Base-by-base conservation (phyloP, 2,113 vertebrate genomes). In the Anarhynchus alexandrinus region DNA sequence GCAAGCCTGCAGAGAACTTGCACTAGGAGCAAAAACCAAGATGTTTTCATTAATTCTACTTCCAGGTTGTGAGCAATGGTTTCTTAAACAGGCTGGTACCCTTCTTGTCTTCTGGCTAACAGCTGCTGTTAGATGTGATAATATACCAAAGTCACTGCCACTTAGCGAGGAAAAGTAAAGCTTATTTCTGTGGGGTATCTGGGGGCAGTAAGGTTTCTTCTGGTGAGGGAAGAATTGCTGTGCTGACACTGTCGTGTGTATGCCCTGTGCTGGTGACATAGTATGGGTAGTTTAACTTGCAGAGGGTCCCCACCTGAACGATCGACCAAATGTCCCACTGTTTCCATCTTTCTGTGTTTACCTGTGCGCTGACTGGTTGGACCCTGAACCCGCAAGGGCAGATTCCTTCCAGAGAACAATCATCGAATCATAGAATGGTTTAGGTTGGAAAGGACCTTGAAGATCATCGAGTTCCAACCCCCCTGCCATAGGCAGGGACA, bases 31-130 rank as follows among this genome's bases (percentile, higher is more conserved):
- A 93, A 97, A 97, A 97, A 76, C 43, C 5, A 7, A 96, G 86
- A 96, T 97, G 96, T 96, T 97, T 96, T 93, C 94, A 95, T 97
- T 96, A 92, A 72, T 97, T 95, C 95, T 91, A 21, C 86, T 94
- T 96, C 87, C 97, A 97, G 40, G 66, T 73, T 91, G 82, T 5
- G 34, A 95, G 91, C 83, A 84, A 77, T 94, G 87, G 73, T 94
- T 97, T 97, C 93, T 90, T 90, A 90, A 92, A 90, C 51, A 64
- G 92, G 77, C 92, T 72, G 73, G 43, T 71, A 36, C 22, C 71
- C 58, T 86, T 40, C 71, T 72, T 86, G 65, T 93, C 78, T 92
- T 86, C 94, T 91, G 5, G 6, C 73, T 94, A 78, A 66, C 96
- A 93, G 76, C 70, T 96, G 80, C 49, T 95, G 88, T 72, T 86